phyloP scores from a whole-genome alignment of 1,140 invertebrate genomes.

The Lepidurus couesii region DNA sequence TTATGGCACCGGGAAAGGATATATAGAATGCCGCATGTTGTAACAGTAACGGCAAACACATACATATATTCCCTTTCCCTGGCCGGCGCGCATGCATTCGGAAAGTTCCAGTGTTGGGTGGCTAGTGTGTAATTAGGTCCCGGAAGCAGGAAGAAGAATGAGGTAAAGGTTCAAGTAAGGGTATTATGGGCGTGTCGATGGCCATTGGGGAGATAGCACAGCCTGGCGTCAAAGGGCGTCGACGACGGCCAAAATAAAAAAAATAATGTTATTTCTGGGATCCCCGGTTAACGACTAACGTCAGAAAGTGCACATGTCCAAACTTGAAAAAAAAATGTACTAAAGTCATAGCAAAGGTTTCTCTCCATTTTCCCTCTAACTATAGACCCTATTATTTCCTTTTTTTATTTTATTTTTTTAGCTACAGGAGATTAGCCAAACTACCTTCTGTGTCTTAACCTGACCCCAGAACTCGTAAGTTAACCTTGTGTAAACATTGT shows the following conservation, averaged over 20 bases:
- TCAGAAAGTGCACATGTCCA: conserved; percentile 19
- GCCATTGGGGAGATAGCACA: conserved; percentile 17
- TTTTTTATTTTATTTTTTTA: not conserved
- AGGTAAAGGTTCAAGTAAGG: conserved; percentile 19
- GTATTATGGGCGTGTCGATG: conserved; percentile 18
- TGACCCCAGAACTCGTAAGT: not conserved
- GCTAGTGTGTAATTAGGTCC: conserved; percentile 18
- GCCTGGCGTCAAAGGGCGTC: conserved; percentile 16
- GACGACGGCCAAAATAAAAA: not conserved
- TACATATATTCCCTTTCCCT: not conserved
- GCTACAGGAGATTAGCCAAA: not conserved
- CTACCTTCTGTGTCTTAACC: too few species aligned
- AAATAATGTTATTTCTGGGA: not conserved
- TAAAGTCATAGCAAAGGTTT: not conserved
- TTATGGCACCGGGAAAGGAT: not conserved
- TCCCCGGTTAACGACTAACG: not conserved
- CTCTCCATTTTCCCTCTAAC: not conserved
- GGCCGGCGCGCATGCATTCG: not conserved
- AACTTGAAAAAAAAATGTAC: not conserved
- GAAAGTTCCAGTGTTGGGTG: conserved; percentile 7
- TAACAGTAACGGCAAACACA: not conserved
- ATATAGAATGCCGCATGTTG: not conserved
- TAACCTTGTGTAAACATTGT: not conserved
- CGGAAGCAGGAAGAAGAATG: conserved; percentile 17
- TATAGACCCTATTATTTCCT: not conserved